Evolutionary conservation across 2,797 vertebrate genomes (phyloP).

Genomic region (Sebastes vulpes): DNA sequence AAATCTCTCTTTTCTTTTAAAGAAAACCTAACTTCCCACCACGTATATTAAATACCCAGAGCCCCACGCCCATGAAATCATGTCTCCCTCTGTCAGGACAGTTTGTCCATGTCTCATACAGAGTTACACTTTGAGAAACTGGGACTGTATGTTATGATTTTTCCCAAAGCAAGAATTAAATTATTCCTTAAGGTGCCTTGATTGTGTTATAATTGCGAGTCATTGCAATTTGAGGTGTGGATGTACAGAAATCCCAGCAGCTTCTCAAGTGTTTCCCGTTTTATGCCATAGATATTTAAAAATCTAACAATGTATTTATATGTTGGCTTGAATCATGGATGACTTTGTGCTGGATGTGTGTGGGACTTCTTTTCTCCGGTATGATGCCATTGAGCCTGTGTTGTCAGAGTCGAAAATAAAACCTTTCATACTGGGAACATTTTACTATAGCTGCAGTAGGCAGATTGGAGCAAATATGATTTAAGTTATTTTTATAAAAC

Average conservation of each 20-base stretch:
- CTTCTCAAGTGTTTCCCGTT: neutral
- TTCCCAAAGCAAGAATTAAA: neutral
- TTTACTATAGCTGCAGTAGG: too few species aligned
- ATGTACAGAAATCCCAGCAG: neutral
- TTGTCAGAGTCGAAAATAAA: too few species aligned
- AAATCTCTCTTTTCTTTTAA: neutral
- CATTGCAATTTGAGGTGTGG: neutral
- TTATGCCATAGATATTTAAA: neutral
- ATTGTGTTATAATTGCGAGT: neutral
- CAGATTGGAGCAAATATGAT: too few species aligned
- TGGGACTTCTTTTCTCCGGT: neutral
- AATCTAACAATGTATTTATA: fast-evolving
- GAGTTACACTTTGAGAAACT: too few species aligned
- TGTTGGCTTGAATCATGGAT: neutral
- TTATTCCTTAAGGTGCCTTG: neutral
- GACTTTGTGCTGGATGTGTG: too few species aligned
- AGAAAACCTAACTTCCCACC: slow-evolving; percentile 1
- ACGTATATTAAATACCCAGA: neutral
- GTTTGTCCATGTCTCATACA: neutral
- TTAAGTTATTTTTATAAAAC: too few species aligned
- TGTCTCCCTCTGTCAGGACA: too few species aligned
- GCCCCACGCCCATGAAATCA: neutral
- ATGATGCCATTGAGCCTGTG: too few species aligned
- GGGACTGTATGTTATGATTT: neutral
- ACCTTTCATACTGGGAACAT: too few species aligned